Conservation (phyloP, 1,140 invertebrate species). For the Cataglyphis hispanica region DNA sequence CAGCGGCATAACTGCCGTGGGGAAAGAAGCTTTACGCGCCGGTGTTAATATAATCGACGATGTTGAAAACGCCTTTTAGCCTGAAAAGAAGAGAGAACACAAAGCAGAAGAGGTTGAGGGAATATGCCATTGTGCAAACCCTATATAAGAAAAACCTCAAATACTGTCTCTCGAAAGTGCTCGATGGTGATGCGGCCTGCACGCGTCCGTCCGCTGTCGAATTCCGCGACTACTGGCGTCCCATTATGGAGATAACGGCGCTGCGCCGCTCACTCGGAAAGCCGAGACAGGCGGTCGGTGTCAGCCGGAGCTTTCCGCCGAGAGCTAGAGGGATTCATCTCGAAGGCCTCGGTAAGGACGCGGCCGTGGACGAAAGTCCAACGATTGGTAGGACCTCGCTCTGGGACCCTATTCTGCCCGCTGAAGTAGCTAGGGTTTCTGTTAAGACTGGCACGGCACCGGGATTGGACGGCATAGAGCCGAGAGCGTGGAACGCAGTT, state of each 20-base stretch:
- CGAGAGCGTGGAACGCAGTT: constrained; percentile 27
- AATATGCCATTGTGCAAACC: background rate
- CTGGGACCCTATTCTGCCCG: background rate
- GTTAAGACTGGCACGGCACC: constrained; percentile 18
- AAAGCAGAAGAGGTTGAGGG: background rate
- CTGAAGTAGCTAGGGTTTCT: background rate
- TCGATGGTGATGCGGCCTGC: background rate
- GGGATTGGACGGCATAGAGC: constrained; percentile 18
- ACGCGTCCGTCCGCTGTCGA: constrained; percentile 15
- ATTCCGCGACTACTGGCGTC: constrained; percentile 6
- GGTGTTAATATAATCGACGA: too few relatives aligned
- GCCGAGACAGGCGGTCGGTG: background rate
- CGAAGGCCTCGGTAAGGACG: constrained; percentile 7
- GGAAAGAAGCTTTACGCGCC: too few relatives aligned
- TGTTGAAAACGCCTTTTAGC: too few relatives aligned
- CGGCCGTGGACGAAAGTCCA: background rate
- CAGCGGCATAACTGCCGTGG: too few relatives aligned
- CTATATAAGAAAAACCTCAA: background rate
- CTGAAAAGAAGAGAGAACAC: too few relatives aligned
- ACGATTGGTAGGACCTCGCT: background rate
- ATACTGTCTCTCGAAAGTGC: background rate
- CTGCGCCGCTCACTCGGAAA: background rate
- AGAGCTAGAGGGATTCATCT: constrained; percentile 12
- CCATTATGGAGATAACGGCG: background rate
- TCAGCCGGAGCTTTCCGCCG: background rate